Evolutionary conservation across 2,797 vertebrate genomes (phyloP).

Genomic region (Sternarchorhynchus goeldii): DNA sequence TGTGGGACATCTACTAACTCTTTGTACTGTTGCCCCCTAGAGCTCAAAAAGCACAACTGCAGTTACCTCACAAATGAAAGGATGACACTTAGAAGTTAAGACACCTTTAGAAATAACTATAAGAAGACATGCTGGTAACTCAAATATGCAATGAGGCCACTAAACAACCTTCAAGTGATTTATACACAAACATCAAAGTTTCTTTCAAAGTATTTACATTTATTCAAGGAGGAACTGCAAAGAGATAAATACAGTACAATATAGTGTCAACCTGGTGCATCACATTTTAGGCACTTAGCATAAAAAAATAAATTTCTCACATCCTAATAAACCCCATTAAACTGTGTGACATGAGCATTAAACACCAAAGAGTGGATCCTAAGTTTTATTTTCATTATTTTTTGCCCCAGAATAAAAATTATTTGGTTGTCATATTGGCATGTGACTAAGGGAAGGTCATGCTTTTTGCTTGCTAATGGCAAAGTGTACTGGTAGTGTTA

Average conservation of each 20-base stretch:
- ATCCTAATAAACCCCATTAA: conserved; percentile 53
- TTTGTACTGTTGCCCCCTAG: conserved; percentile 37
- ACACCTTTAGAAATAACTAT: no score
- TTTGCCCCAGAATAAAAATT: conserved; percentile 45
- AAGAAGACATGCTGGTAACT: neutral
- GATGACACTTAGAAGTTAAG: neutral
- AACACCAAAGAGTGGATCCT: conserved; percentile 35
- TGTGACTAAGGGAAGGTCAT: conserved; percentile 33
- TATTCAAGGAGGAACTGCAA: conserved; percentile 69
- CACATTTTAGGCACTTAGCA: conserved; percentile 76
- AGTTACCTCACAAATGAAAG: neutral
- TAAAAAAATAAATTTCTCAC: conserved; percentile 69
- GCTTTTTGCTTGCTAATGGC: conserved; percentile 39
- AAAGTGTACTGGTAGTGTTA: conserved; percentile 34
- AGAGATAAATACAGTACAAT: conserved; percentile 71
- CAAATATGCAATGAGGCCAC: neutral
- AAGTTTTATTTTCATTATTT: conserved; percentile 8
- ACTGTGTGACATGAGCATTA: conserved; percentile 50
- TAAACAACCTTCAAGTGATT: neutral
- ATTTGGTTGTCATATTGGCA: conserved; percentile 55
- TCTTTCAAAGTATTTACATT: conserved; percentile 69
- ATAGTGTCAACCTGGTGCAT: conserved; percentile 70
- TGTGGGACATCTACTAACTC: neutral
- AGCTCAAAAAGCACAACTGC: conserved; percentile 14
- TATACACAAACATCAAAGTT: neutral